Percentiles rank a stretch among this genome's conserved stretches.
These are phyloP conservation scores for Diogma glabrata DNA, from an alignment of 2,888 invertebrate genomes.

Conservation along the genomic window DNA sequence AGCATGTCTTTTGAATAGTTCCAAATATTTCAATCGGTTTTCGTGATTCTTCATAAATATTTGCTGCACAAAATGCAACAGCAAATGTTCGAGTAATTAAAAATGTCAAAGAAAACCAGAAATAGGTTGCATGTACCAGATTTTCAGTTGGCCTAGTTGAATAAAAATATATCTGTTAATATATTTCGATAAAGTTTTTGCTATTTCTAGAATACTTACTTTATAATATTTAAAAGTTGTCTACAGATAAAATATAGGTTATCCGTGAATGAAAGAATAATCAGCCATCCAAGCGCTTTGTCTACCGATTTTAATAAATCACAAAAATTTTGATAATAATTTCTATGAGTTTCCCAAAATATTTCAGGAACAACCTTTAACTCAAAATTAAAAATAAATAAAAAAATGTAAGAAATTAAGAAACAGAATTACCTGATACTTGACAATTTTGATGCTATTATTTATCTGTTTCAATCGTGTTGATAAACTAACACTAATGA, in stretches of 20 bases:
- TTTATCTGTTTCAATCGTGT: conserved; percentile 49
- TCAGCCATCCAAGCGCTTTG: conserved; percentile 43
- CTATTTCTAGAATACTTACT: no score
- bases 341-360: conserved; percentile 50
- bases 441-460: conserved; percentile 16
- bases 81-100: conserved; percentile 36
- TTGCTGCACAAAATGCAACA: conserved; percentile 39
- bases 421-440: conserved; percentile 20
- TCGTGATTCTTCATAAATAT: conserved; percentile 39
- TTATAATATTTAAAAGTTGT: conserved; percentile 53
- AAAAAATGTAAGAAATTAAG: background rate
- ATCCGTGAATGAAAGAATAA: conserved; percentile 50
- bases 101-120: conserved; percentile 40
- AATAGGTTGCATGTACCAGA: conserved; percentile 34
- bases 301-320: conserved; percentile 46
- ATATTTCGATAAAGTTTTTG: no score
- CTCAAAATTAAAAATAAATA: background rate
- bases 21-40: conserved; percentile 37
- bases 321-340: conserved; percentile 49
- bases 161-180: no score
- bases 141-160: conserved; percentile 33
- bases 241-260: conserved; percentile 60
- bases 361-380: conserved; percentile 45
- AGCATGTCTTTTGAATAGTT: conserved; percentile 36
- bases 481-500: conserved; percentile 49